Percentiles rank a stretch among this genome's conserved stretches.
phyloP scores from a whole-genome alignment of 2,888 invertebrate species.

The Aelia acuminata region DNA sequence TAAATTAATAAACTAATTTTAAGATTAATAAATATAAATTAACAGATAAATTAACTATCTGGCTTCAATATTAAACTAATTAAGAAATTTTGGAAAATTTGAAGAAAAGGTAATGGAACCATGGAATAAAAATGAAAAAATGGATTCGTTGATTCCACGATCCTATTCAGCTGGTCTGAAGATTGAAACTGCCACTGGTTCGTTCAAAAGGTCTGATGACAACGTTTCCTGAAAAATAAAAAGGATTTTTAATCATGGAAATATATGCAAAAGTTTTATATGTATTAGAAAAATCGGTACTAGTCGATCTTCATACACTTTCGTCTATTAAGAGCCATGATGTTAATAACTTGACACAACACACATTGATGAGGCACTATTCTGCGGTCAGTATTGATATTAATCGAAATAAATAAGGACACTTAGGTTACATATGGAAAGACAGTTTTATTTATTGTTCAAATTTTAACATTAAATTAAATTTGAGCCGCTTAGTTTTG shows the following conservation, averaged over 20 bases:
- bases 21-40: background rate
- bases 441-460: no score
- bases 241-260: background rate
- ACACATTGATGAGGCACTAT: no score
- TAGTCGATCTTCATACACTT: no score
- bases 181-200: constrained; percentile 6
- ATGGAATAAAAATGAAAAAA: background rate
- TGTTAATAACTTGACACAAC: no score
- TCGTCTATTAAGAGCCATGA: no score
- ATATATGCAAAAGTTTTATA: background rate
- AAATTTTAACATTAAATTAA: no score
- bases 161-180: background rate
- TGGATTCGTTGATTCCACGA: background rate
- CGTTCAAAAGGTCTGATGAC: constrained; percentile 51
- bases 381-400: no score
- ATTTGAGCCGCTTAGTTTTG: no score
- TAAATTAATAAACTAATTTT: background rate
- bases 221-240: constrained; percentile 29
- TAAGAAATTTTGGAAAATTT: background rate
- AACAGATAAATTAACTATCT: no score
- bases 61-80: background rate
- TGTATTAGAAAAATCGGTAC: background rate
- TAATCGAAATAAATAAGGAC: no score
- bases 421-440: no score
- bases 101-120: background rate